Base-by-base conservation (phyloP, 1,140 invertebrate genomes). In the Tetramorium alpestre region DNA sequence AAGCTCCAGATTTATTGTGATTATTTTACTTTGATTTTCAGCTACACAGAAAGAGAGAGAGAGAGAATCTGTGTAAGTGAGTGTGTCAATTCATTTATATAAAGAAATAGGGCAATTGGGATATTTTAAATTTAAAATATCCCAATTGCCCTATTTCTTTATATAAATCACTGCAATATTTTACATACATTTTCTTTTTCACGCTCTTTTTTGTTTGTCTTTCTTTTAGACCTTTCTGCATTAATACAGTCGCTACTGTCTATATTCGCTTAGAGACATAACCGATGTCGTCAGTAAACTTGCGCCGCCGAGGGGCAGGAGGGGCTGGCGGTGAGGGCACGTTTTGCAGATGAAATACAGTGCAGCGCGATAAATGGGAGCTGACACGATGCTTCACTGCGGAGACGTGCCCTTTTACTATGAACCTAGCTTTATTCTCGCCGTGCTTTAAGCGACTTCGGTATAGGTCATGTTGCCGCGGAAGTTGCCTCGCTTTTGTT, bases 301-400 rank as follows among this genome's bases (percentile, higher is more conserved):
- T 62, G 28, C 67, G 0, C 44, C 8, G 44, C 47, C 11, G 49
- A 1, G 7, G 16, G 1, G 7, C 7, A 6, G 18, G 33, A 2
- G 10, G 6, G n/a, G 65, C 0, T 10, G n/a, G 6, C 2, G 22
- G 41, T 13, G 65, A 47, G 77, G 77, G 49, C 49, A 41, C 49
- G 78, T 81, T 73, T 84, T 41, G 69, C 28, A 73, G 54, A 73
- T 84, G 80, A 84, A 75, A 73, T 84, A 84, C 80, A 58, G 80
- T 60, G 41, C 18, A 11, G 41, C 67, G 54, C 80, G 80, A 84
- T 73, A 84, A 75, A 84, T 84, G 69, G 80, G 44, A 11, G 80
- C 69, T 75, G 80, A 84, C 54, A 72, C 80, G 54, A 60, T 70
- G 41, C 77, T 62, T 51, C 56, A 25, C 75, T 41, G 33, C 38